Evolutionary conservation across 2,797 vertebrate species (phyloP).

Genomic region (Ceryle rudis): DNA sequence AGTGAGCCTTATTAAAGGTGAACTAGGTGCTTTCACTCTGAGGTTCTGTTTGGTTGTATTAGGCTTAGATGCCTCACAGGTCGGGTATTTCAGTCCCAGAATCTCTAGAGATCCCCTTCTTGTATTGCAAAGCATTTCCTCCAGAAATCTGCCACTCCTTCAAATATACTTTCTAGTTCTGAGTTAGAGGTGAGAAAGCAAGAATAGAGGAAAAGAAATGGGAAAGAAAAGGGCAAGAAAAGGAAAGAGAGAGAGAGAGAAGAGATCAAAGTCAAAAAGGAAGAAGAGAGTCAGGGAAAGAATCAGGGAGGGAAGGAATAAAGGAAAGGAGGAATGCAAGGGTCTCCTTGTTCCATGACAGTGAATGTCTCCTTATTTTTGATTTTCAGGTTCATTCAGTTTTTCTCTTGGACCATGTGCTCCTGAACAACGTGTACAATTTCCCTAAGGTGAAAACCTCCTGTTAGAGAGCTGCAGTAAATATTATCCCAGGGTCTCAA

Average conservation of each 20-base stretch:
- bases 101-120: conserved; percentile 33
- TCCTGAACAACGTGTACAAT: not conserved
- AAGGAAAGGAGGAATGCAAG: not conserved
- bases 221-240: not conserved
- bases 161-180: conserved; percentile 26
- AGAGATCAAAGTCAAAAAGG: not conserved
- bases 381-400: conserved; percentile 6
- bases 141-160: conserved; percentile 23
- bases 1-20: conserved; percentile 58
- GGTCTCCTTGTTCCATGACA: not conserved
- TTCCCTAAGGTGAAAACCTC: conserved; percentile 50
- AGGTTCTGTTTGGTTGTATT: conserved; percentile 31
- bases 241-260: not conserved
- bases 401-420: not conserved
- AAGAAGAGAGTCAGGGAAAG: not conserved
- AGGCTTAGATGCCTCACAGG: conserved; percentile 18
- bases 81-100: conserved; percentile 16
- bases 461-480: conserved; percentile 29
- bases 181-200: not conserved
- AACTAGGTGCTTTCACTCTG: conserved; percentile 23
- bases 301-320: not conserved
- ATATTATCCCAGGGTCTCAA: conserved; percentile 67
- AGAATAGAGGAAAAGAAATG: not conserved
- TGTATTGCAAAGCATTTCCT: conserved; percentile 8
- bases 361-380: not conserved